A percentile compares a stretch with the other conserved stretches of the same genome.
Evolutionary conservation across 30 jellyfish, hydroid and myxozoan genomes (phyloP).

Genomic region (Chrysaora quinquecirrha): DNA sequence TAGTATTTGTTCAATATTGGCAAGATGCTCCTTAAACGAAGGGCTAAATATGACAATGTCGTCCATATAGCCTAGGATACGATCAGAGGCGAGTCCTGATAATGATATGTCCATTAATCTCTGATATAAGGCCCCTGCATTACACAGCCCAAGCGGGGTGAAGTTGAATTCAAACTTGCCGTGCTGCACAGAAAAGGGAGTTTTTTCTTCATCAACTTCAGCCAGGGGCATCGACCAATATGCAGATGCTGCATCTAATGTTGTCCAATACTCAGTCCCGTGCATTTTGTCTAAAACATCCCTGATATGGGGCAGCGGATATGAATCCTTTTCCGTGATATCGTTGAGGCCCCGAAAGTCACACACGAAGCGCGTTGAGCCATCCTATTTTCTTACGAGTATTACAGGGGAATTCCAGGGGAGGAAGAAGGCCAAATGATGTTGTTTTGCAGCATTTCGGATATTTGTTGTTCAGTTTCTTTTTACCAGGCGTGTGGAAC

Average conservation of each 20-base stretch:
- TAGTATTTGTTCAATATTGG: constrained; percentile 9
- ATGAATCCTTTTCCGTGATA: constrained; percentile 46
- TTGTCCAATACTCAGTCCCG: constrained; percentile 38
- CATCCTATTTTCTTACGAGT: constrained; percentile 43
- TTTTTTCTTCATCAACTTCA: constrained; percentile 35
- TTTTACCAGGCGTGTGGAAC: constrained; percentile 44
- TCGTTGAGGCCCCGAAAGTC: constrained; percentile 56
- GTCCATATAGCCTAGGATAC: constrained; percentile 38
- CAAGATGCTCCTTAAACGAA: constrained; percentile 33
- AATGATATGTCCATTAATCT: constrained; percentile 43
- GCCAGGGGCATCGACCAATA: constrained; percentile 58
- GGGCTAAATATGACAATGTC: constrained; percentile 23
- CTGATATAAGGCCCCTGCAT: constrained; percentile 65
- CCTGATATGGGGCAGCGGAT: constrained; percentile 63
- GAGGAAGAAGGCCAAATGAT: constrained; percentile 57
- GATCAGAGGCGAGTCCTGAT: constrained; percentile 46
- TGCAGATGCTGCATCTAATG: constrained; percentile 52
- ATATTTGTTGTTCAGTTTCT: constrained; percentile 42
- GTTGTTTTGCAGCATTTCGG: constrained; percentile 36
- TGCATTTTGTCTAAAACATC: constrained; percentile 44
- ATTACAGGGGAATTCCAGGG: constrained; percentile 54
- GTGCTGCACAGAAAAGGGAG: constrained; percentile 50
- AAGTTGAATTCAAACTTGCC: constrained; percentile 61
- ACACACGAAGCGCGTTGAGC: constrained; percentile 49
- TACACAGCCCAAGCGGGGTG: constrained; percentile 55